Evolutionary conservation across 2,113 vertebrate genomes (phyloP), one percentile per base, ranked within the genome.

Genomic region (Chaetops frenatus): DNA sequence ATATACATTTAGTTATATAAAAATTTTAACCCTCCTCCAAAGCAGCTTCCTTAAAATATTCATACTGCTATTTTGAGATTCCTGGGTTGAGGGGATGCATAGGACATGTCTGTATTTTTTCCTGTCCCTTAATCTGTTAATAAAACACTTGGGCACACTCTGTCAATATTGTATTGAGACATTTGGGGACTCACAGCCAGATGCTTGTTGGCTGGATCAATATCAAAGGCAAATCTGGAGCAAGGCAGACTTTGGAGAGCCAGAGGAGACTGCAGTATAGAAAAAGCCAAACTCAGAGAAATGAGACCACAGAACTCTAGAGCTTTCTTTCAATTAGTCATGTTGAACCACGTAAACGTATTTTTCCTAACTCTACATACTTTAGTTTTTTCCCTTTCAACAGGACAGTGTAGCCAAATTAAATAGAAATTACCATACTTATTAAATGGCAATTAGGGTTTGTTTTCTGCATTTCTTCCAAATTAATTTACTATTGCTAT

Each of bases 381-480:
- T 91, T 66, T 17, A 56, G 7, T 6, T 74, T 94, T 92, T 95
- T 84, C 56, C 45, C 36, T 89, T 94, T 86, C 69, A 92, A 92
- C 27, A 42, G 86, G 89, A 81, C 47, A 90, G 61, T 81, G 84
- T 90, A 81, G 53, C 76, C 72, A 93, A 97, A 96, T 96, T 88
- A 95, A 95, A 95, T 23, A 88, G 89, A 96, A 93, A 97, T 95
- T 92, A 87, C 81, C 84, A 88, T 87, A 93, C 60, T 92, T 96
- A 89, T 92, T 94, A 96, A 96, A 95, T 90, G 88, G 80, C 91
- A 96, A 96, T 96, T 96, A 96, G 71, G 69, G 35, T 90, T 92
- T 92, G 95, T 95, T 96, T 96, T 86, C 81, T 91, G 79, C 44
- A 85, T 85, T 92, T 94, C 74, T 89, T 84, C 76, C 77, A 94